Evolutionary conservation across 2,113 vertebrate genomes (phyloP).

Genomic region (Vombatus ursinus): DNA sequence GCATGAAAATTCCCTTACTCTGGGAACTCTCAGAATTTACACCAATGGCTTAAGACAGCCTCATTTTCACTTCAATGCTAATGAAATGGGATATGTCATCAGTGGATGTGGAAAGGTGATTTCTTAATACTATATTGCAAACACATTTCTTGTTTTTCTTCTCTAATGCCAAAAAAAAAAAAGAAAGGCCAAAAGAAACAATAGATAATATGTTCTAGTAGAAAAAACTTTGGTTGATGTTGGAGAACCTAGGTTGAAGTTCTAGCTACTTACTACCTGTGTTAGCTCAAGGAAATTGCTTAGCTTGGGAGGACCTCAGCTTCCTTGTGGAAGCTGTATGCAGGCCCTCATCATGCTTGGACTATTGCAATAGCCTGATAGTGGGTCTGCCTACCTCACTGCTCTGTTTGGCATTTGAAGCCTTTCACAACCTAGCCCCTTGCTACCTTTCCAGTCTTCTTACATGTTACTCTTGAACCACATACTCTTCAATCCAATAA

Average conservation of each 20-base stretch:
- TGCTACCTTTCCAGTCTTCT: not conserved
- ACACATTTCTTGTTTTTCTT: not conserved
- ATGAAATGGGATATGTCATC: constrained; percentile 84
- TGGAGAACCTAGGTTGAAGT: not conserved
- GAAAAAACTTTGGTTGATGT: not conserved
- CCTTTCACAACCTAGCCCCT: not conserved
- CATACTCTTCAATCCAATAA: too few species aligned
- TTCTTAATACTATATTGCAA: not conserved
- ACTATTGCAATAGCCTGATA: not conserved
- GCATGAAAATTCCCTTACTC: constrained; percentile 78
- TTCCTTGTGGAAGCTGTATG: not conserved
- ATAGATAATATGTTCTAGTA: not conserved
- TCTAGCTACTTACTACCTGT: not conserved
- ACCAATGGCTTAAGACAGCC: constrained; percentile 80
- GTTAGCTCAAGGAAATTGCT: not conserved
- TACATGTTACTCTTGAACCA: not conserved
- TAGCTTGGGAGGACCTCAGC: not conserved
- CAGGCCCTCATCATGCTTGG: not conserved
- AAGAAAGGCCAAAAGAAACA: not conserved
- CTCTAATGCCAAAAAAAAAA: not conserved
- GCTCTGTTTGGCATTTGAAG: not conserved
- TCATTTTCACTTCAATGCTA: constrained; percentile 85
- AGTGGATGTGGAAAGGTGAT: constrained; percentile 82
- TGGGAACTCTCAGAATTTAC: constrained; percentile 80
- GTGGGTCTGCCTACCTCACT: not conserved